Base-by-base conservation (phyloP, 2,888 invertebrate genomes). In the Bugulina stolonifera region DNA sequence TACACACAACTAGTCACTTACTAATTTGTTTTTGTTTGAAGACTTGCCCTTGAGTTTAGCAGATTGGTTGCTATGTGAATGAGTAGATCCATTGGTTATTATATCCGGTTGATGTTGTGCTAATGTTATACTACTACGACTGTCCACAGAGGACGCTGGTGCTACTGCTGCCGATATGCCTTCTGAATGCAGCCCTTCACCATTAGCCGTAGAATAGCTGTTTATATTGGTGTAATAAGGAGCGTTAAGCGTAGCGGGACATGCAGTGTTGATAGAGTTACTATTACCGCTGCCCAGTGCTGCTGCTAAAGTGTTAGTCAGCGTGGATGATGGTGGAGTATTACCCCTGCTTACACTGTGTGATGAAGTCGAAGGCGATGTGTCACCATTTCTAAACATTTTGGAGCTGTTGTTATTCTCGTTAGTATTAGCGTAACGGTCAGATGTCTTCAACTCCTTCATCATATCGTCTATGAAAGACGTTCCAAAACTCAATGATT, bases 401-500 rank as follows among this genome's bases (percentile, higher is more conserved):
- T 27, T 64, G 25, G 64, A 64, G 64, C 64, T 64, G 64, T 64
- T 64, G 32, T 64, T 64, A 32, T 64, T 64, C 27, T 64, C 64
- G 27, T 64, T 64, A 25, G 64, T 64, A 32, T 64, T 64, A 32
- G 29, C 73, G 5, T 73, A 70, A 18, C 74, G 72, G 0, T 76
- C 75, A 25, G 76, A 73, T 29, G 76, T 82, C 72, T 78, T 79
- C 54, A 87, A 76, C 23, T 87, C 90, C 71, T 90, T 90, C 80
- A 96, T 92, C 87, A 96, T 92, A 72, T 93, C 91, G 79, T 94
- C 95, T 81, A 96, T 87, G 71, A 97, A 86, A 75, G 94, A 94
- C 22, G 93, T 92, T 2, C 94, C 93, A 75, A 86, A 81, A 76
- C 86, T 85, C 71, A 85, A 77, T n/a, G 79, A 80, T 43, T 73